Evolutionary conservation across 1,140 invertebrate species (phyloP).

Genomic region (Bombyx mandarina): DNA sequence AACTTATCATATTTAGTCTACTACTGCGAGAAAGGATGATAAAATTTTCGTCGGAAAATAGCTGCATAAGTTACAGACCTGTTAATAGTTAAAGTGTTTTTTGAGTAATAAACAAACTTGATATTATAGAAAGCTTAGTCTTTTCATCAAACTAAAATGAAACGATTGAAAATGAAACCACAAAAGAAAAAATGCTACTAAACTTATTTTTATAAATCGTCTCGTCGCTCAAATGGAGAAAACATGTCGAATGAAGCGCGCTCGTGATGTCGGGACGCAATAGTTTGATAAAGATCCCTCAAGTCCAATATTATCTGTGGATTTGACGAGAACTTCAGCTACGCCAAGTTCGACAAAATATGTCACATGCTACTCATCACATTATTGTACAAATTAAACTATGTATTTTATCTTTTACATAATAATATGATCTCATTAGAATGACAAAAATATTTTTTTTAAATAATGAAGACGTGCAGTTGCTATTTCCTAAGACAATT

Average conservation of each 20-base stretch:
- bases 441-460: slow-evolving; percentile 5
- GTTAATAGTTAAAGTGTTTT: too few species aligned
- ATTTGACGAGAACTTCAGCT: slow-evolving; percentile 46
- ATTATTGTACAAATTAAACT: slow-evolving; percentile 55
- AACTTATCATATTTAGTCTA: too few species aligned
- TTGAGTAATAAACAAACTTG: too few species aligned
- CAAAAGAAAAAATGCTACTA: too few species aligned
- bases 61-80: too few species aligned
- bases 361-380: slow-evolving; percentile 48
- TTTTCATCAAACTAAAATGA: too few species aligned
- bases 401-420: slow-evolving; percentile 18
- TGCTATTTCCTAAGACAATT: not conserved
- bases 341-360: slow-evolving; percentile 42
- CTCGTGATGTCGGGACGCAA: slow-evolving; percentile 37
- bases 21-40: too few species aligned
- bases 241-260: slow-evolving; percentile 18
- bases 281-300: slow-evolving; percentile 27
- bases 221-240: slow-evolving; percentile 21
- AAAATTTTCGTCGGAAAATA: too few species aligned
- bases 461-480: not conserved
- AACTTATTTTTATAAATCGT: not conserved
- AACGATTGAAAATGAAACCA: too few species aligned
- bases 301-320: slow-evolving; percentile 34
- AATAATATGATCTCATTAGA: slow-evolving; percentile 2
- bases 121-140: too few species aligned